A percentile compares a stretch with the other conserved stretches of the same genome.
phyloP scores from a whole-genome alignment of 2,888 invertebrate species.

The Atrina japonica region DNA sequence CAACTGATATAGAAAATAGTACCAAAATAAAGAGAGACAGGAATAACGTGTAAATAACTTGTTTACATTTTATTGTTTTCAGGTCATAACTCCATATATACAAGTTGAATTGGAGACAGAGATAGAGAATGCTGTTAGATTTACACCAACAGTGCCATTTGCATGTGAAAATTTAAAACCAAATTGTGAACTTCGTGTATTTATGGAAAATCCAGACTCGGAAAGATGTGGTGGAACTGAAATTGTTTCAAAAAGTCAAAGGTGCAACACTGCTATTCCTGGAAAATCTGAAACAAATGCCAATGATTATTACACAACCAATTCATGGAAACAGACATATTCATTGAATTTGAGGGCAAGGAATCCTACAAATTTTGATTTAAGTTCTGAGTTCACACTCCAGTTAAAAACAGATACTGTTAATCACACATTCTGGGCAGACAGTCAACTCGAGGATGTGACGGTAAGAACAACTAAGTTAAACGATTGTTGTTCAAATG shows the following conservation, averaged over 20 bases:
- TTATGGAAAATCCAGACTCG: not conserved
- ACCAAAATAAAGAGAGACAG: too few species aligned
- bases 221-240: not conserved
- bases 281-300: not conserved
- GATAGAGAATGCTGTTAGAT: not conserved
- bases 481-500: too few species aligned
- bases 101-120: not conserved
- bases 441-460: not conserved
- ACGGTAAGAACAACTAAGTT: constrained; percentile 1
- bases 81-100: not conserved
- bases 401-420: not conserved
- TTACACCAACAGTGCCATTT: constrained; percentile 2
- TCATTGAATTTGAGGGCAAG: not conserved
- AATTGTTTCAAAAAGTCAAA: not conserved
- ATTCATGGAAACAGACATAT: not conserved
- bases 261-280: not conserved
- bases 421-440: not conserved
- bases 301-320: not conserved
- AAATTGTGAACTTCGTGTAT: not conserved
- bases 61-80: too few species aligned
- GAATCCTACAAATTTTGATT: not conserved
- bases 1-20: too few species aligned
- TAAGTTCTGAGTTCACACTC: not conserved
- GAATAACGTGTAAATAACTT: too few species aligned
- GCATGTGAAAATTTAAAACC: not conserved